These are phyloP conservation scores for Acipenser transmontanus DNA, from an alignment of 2,797 vertebrate genomes.

Conservation along the genomic window DNA sequence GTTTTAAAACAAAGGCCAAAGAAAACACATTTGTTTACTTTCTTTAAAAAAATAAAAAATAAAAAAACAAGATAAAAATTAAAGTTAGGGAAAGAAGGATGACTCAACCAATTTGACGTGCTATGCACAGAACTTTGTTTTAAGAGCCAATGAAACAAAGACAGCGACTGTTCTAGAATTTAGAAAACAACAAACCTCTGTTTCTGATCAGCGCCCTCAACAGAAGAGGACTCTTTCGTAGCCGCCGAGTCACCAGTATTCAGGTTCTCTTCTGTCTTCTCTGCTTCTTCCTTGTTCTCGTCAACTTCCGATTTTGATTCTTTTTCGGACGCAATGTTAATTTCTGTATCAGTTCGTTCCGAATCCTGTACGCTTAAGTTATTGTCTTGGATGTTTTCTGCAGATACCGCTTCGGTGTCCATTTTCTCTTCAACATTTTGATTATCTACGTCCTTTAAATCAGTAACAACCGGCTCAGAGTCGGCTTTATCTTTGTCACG, in stretches of 20 bases:
- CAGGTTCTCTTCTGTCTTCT: slow-evolving; percentile 78
- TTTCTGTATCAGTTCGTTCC: slow-evolving; percentile 52
- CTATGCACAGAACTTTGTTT: slow-evolving; percentile 56
- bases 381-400: slow-evolving; percentile 78
- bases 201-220: slow-evolving; percentile 98
- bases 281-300: slow-evolving; percentile 66
- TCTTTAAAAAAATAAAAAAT: slow-evolving; percentile 50
- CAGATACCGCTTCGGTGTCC: slow-evolving; percentile 60
- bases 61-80: slow-evolving; percentile 49
- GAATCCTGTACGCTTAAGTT: slow-evolving; percentile 64
- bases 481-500: slow-evolving; percentile 62
- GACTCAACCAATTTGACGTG: slow-evolving; percentile 67
- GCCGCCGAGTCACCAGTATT: slow-evolving; percentile 78
- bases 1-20: slow-evolving; percentile 24
- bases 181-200: slow-evolving; percentile 99
- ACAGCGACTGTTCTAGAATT: slow-evolving; percentile 95
- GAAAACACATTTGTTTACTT: slow-evolving; percentile 14
- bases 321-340: slow-evolving; percentile 70
- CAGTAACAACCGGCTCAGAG: slow-evolving; percentile 63
- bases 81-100: slow-evolving; percentile 55
- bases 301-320: slow-evolving; percentile 69
- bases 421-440: slow-evolving; percentile 59
- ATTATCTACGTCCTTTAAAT: slow-evolving; percentile 63
- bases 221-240: slow-evolving; percentile 94
- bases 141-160: slow-evolving; percentile 81